These are phyloP conservation scores for Coracias cyanogaster DNA, from an alignment of 2,797 vertebrate species.

Conservation along the genomic window DNA sequence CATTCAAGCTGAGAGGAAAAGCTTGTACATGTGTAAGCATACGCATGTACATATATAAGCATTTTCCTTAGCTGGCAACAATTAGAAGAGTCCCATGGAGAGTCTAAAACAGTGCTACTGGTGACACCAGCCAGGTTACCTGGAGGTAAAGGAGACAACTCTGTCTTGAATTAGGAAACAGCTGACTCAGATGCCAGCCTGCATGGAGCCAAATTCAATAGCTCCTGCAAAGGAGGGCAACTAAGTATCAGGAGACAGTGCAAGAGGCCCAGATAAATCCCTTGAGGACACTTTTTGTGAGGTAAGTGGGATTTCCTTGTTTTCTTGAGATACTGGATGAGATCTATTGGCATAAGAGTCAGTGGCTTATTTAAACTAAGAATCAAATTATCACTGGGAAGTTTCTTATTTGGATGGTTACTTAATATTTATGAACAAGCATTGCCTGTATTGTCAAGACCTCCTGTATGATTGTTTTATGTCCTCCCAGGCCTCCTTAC, in stretches of 20 bases:
- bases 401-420: background rate
- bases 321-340: background rate
- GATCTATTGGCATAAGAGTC: background rate
- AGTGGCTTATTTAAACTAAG: background rate
- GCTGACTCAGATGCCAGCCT: background rate
- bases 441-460: background rate
- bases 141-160: background rate
- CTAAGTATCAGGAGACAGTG: background rate
- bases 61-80: background rate
- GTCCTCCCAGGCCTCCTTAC: background rate
- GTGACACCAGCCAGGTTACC: background rate
- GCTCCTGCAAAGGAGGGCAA: background rate
- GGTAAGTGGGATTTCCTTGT: background rate
- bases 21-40: background rate
- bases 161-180: background rate
- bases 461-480: background rate
- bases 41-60: background rate
- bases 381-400: background rate
- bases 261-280: background rate
- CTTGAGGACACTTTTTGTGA: background rate
- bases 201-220: background rate
- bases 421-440: background rate
- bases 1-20: background rate
- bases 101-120: background rate
- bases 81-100: background rate